Conservation (phyloP, 2,888 invertebrate species). For the Agelastica alni region DNA sequence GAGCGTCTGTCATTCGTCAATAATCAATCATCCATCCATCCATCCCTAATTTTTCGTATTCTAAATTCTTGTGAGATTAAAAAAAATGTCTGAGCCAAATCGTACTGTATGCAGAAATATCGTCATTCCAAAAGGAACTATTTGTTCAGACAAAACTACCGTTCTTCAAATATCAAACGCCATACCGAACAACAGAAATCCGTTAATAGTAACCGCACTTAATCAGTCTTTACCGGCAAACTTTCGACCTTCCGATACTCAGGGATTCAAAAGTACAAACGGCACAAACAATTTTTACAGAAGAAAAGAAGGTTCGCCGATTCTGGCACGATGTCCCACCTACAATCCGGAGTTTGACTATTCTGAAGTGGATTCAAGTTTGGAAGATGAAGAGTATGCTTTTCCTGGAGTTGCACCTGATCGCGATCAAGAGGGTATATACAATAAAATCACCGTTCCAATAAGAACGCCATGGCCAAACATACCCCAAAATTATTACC, state of each 20-base stretch:
- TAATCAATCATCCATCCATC: too few relatives aligned
- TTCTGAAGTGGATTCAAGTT: not conserved
- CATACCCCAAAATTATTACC: not conserved
- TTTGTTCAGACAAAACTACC: not conserved
- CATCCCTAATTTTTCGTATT: too few relatives aligned
- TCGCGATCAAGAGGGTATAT: not conserved
- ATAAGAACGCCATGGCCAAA: not conserved
- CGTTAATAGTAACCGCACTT: not conserved
- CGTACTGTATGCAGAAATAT: not conserved
- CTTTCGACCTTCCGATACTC: not conserved
- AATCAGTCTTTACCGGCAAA: not conserved
- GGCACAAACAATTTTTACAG: not conserved
- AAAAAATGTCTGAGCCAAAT: slow-evolving; percentile 2
- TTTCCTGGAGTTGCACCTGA: not conserved
- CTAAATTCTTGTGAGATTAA: not conserved
- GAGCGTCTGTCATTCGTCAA: too few relatives aligned
- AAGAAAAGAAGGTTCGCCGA: slow-evolving; percentile 1
- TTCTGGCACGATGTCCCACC: not conserved
- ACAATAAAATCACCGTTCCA: not conserved
- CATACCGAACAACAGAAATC: not conserved
- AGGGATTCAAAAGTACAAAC: not conserved
- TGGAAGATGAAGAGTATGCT: not conserved
- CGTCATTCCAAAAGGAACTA: not conserved
- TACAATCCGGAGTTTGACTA: not conserved
- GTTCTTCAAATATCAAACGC: not conserved